Percentiles rank a stretch among this genome's conserved stretches.
Evolutionary conservation across 2,888 invertebrate genomes (phyloP).

Genomic region (Lamproptera curius): DNA sequence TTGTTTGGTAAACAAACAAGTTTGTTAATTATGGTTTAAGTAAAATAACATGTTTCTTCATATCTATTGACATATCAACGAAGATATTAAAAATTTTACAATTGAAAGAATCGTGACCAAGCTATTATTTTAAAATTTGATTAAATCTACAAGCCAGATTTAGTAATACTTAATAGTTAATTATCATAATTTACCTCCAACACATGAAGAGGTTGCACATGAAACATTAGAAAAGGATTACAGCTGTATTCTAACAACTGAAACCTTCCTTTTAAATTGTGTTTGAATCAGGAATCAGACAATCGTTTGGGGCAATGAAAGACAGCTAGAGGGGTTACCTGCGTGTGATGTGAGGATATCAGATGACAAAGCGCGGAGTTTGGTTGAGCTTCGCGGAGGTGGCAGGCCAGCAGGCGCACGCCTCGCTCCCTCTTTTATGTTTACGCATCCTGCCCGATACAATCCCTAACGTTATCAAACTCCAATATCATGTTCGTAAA

Average conservation of each 20-base stretch:
- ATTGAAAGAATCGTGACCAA: too few relatives aligned
- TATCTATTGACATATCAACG: slow-evolving; percentile 17
- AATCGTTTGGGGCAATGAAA: too few relatives aligned
- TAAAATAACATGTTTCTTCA: slow-evolving; percentile 8
- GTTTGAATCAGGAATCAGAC: too few relatives aligned
- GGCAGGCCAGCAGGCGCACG: slow-evolving; percentile 68
- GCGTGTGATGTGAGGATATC: slow-evolving; percentile 53
- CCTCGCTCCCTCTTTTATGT: slow-evolving; percentile 71
- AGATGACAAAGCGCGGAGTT: slow-evolving; percentile 57
- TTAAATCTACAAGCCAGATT: too few relatives aligned
- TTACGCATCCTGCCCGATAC: slow-evolving; percentile 74
- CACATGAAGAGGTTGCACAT: too few relatives aligned
- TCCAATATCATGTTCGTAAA: slow-evolving; percentile 61
- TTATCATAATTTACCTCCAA: too few relatives aligned
- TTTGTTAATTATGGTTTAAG: slow-evolving; percentile 13
- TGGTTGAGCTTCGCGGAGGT: slow-evolving; percentile 56
- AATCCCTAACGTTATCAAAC: slow-evolving; percentile 64
- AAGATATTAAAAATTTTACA: too few relatives aligned
- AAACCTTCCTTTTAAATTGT: too few relatives aligned
- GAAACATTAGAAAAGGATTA: too few relatives aligned
- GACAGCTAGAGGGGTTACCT: slow-evolving; percentile 37
- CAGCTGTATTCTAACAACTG: too few relatives aligned
- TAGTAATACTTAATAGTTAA: too few relatives aligned
- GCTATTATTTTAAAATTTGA: too few relatives aligned
- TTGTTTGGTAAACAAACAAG: slow-evolving; percentile 18